Evolutionary conservation across 1,140 invertebrate genomes (phyloP).

Genomic region (Mizuhopecten yessoensis): DNA sequence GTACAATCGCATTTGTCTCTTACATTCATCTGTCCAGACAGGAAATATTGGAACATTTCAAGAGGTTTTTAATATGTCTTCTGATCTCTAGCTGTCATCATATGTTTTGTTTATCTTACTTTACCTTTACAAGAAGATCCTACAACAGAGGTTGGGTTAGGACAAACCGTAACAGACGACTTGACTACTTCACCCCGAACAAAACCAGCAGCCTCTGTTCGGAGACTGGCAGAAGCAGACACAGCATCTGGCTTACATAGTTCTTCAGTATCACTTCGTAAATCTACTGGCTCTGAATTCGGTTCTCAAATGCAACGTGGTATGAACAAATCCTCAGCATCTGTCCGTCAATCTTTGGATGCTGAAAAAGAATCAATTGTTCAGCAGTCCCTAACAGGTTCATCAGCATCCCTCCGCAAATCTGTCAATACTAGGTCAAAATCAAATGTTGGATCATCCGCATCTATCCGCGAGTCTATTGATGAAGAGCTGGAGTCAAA

Average conservation of each 20-base stretch:
- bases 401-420: too few relatives aligned
- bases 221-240: neutral
- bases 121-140: neutral
- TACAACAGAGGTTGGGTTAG: neutral
- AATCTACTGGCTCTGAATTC: neutral
- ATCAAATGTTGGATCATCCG: neutral
- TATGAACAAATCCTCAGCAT: too few relatives aligned
- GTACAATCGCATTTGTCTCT: too few relatives aligned
- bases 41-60: too few relatives aligned
- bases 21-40: too few relatives aligned
- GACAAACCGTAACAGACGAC: neutral
- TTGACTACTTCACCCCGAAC: neutral
- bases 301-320: too few relatives aligned
- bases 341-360: too few relatives aligned
- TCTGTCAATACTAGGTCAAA: neutral
- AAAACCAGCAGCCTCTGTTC: neutral
- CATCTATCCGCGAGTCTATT: neutral
- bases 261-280: neutral
- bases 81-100: too few relatives aligned
- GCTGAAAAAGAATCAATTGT: too few relatives aligned
- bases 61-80: too few relatives aligned
- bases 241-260: neutral
- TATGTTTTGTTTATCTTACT: too few relatives aligned
- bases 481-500: neutral
- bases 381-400: too few relatives aligned